A percentile compares a stretch with the other conserved stretches of the same genome.
Conservation (phyloP, 2,113 vertebrate genomes). For the Coregonus clupeaformis region DNA sequence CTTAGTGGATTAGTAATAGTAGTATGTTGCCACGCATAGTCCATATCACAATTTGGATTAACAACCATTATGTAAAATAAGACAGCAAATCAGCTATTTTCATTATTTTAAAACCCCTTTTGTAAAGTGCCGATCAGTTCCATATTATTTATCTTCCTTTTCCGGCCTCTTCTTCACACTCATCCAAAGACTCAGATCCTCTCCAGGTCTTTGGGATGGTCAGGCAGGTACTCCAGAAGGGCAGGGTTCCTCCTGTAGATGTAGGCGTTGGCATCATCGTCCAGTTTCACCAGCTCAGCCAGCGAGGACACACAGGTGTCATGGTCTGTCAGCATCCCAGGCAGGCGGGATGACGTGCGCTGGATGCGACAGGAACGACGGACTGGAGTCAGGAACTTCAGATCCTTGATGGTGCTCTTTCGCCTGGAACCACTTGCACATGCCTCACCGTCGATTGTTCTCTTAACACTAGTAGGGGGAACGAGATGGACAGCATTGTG, state of each 20-base stretch:
- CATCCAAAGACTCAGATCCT: slow-evolving; percentile 34
- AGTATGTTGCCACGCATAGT: not conserved
- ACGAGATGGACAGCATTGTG: slow-evolving; percentile 2
- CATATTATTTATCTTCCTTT: not conserved
- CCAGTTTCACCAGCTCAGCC: slow-evolving; percentile 79
- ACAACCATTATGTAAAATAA: not conserved
- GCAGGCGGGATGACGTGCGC: slow-evolving; percentile 71
- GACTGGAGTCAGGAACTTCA: slow-evolving; percentile 89
- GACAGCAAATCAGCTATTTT: not conserved
- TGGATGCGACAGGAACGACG: slow-evolving; percentile 88
- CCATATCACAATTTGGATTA: not conserved
- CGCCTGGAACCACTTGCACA: slow-evolving; percentile 38
- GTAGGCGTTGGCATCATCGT: slow-evolving; percentile 70
- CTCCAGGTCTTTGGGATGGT: slow-evolving; percentile 30
- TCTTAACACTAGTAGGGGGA: slow-evolving; percentile 75
- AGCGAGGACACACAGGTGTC: slow-evolving; percentile 81
- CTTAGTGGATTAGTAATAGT: not conserved
- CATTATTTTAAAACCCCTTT: not conserved
- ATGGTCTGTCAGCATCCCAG: slow-evolving; percentile 77
- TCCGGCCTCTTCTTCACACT: not conserved
- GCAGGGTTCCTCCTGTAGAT: slow-evolving; percentile 77
- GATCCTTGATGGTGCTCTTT: slow-evolving; percentile 76
- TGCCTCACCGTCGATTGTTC: slow-evolving; percentile 68
- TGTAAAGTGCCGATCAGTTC: slow-evolving; percentile 26
- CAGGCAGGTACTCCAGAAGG: slow-evolving; percentile 55